Base-by-base conservation (phyloP, 2,888 invertebrate species). In the Tanaodytes sp. region DNA sequence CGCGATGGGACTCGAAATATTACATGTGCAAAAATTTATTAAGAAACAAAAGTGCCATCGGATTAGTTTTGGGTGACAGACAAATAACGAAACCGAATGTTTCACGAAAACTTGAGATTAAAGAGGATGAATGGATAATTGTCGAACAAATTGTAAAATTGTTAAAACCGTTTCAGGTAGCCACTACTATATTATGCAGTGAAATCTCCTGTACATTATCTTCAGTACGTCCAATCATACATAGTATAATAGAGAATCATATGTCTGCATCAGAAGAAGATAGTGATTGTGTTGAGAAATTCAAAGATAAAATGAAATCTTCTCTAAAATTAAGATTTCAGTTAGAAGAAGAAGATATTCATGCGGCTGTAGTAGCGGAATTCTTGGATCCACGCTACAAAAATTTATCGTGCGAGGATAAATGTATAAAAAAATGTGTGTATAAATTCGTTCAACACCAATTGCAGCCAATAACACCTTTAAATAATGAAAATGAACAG, bases 331-430 rank as follows among this genome's bases (percentile, higher is more conserved):
- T 6, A 33, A 43, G 36, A 37, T 57, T 57, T 23, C 3, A 36
- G 39, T n/a, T 57, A 14, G 39, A 57, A 27, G 55, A 55, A 18
- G 39, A 46, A 2, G 46, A 46, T 19, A 9, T 39, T 14, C 12
- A 12, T 5, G 42, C 46, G 2, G 2, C 15, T 1, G 4, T 14
- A 18, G 2, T 46, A n/a, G 43, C 43, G 5, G 12, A 20, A 27
- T 52, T 30, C 18, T 23, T 52, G 27, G 54, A 54, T 20, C 54
- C 54, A 30, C 54, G 54, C 14, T 54, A 54, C 11, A 54, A 54
- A 54, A 40, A 31, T 19, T 30, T 54, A 31, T 12, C 31, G 14
- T 2, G 9, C 15, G 42, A 54, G 33, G 11, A 9, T 4, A n/a
- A 42, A 12, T 18, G 4, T 31, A 14, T 42, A 5, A 33, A n/a